Conservation (phyloP, 2,113 vertebrate genomes). For the Origma solitaria region DNA sequence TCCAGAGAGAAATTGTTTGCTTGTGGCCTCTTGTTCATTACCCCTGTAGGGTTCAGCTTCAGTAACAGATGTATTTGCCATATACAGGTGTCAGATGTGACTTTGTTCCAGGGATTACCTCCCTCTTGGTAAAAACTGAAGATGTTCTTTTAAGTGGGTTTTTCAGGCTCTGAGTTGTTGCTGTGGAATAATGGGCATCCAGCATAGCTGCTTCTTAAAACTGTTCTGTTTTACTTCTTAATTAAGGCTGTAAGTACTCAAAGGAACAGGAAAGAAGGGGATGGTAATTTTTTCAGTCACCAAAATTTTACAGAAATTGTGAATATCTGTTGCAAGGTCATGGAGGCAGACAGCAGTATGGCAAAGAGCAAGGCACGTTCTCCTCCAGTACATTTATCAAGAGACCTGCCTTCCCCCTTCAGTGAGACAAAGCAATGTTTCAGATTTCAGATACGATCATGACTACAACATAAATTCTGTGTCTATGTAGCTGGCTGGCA, state of each 20-base stretch:
- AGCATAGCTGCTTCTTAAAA: not conserved
- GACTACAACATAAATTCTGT: not conserved
- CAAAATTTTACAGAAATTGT: not conserved
- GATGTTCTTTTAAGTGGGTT: not conserved
- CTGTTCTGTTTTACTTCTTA: not conserved
- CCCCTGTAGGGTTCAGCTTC: not conserved
- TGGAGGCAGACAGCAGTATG: not conserved
- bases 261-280: not conserved
- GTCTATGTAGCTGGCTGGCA: not conserved
- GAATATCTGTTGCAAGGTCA: not conserved
- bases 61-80: slow-evolving; percentile 7
- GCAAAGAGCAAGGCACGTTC: not conserved
- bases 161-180: not conserved
- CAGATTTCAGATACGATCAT: not conserved
- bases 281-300: not conserved
- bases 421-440: not conserved
- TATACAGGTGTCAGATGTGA: not conserved
- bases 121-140: not conserved
- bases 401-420: not conserved
- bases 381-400: not conserved
- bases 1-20: not conserved
- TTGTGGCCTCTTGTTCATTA: not conserved
- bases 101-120: not conserved
- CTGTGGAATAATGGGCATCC: not conserved
- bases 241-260: not conserved